Conservation (phyloP, 2,113 vertebrate species). For the Mesitornis unicolor region DNA sequence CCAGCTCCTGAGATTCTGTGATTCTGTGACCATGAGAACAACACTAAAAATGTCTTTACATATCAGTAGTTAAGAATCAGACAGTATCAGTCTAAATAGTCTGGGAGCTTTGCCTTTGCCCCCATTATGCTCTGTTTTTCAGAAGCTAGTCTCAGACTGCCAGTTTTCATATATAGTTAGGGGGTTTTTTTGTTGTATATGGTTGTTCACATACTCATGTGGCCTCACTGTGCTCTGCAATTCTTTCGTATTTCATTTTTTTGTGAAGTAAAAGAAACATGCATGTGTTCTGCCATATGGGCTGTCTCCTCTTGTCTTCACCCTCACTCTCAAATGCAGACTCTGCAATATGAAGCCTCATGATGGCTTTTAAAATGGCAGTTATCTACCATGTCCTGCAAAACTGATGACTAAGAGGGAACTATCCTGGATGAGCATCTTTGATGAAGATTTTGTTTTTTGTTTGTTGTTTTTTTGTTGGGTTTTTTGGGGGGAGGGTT, state of each 20-base stretch:
- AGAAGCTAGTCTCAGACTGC: not conserved
- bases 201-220: not conserved
- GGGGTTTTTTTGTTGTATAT: not conserved
- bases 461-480: too few species aligned
- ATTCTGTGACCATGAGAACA: too few species aligned
- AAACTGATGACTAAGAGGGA: not conserved
- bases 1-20: too few species aligned
- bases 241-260: not conserved
- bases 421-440: not conserved
- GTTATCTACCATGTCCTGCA: not conserved
- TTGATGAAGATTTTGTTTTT: not conserved
- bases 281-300: accelerated
- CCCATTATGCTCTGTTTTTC: not conserved
- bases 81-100: not conserved
- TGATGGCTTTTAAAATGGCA: not conserved
- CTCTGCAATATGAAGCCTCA: not conserved
- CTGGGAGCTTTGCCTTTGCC: not conserved
- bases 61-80: not conserved
- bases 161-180: not conserved
- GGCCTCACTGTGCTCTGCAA: not conserved
- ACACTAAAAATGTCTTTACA: accelerated
- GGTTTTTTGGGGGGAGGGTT: too few species aligned
- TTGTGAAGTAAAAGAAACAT: not conserved
- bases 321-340: not conserved
- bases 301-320: not conserved